Evolutionary conservation across 2,888 invertebrate species (phyloP).

Genomic region (Philonicus albiceps): DNA sequence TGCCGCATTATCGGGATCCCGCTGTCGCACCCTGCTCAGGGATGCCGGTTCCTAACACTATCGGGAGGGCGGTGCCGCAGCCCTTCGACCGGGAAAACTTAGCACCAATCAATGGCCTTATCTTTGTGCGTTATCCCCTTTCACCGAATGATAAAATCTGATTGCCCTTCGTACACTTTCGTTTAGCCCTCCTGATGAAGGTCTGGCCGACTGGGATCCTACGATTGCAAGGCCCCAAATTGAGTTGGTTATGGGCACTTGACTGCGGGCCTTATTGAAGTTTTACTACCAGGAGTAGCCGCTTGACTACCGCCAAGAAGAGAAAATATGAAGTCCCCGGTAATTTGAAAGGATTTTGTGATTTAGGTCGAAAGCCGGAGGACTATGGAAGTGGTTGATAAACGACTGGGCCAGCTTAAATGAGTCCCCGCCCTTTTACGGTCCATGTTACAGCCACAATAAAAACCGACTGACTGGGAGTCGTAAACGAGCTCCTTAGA

Average conservation of each 20-base stretch:
- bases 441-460: not conserved
- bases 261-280: conserved; percentile 19
- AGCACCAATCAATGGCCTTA: conserved; percentile 36
- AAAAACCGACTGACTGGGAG: not conserved
- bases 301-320: not conserved
- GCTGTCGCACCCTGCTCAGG: conserved; percentile 36
- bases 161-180: conserved; percentile 32
- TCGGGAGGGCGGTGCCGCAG: not conserved
- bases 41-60: not conserved
- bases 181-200: conserved; percentile 4
- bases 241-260: conserved; percentile 28
- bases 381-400: not conserved
- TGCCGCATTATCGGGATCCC: conserved; percentile 36
- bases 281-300: conserved; percentile 19
- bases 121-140: conserved; percentile 31
- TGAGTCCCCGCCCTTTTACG: not conserved
- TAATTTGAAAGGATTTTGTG: conserved; percentile 30
- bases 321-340: conserved; percentile 10
- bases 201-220: not conserved
- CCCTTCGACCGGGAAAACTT: not conserved
- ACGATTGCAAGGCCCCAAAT: conserved; percentile 1
- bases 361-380: conserved; percentile 12
- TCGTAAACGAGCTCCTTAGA: not conserved
- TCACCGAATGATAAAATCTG: conserved; percentile 32
- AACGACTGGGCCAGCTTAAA: not conserved